Percentiles rank a stretch among this genome's conserved stretches.
Evolutionary conservation across 2,888 invertebrate genomes (phyloP).

Genomic region (Ennomos erosarius): DNA sequence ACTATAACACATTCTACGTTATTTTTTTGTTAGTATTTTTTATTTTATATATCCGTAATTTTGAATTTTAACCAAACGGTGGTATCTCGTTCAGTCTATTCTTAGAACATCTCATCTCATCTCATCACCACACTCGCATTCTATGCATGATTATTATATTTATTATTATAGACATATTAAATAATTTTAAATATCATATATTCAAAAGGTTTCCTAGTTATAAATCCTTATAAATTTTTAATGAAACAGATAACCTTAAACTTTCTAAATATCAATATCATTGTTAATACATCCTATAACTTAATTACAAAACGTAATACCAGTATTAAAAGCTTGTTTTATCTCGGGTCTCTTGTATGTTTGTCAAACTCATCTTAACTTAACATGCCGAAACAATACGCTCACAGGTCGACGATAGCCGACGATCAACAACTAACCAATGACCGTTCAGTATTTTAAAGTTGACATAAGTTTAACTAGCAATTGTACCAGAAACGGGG

Average conservation of each 20-base stretch:
- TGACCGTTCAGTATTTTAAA: too few species aligned
- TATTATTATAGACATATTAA: conserved; percentile 28
- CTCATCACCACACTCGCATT: conserved; percentile 34
- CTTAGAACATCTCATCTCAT: conserved; percentile 20
- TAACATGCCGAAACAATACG: too few species aligned
- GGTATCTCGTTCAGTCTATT: conserved; percentile 43
- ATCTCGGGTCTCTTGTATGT: background rate
- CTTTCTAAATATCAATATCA: conserved; percentile 5
- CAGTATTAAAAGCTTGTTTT: conserved; percentile 8
- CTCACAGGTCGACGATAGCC: too few species aligned
- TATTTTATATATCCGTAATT: conserved; percentile 8
- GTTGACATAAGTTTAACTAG: too few species aligned
- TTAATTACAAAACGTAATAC: conserved; percentile 13
- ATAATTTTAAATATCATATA: conserved; percentile 13
- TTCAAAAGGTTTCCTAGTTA: conserved; percentile 7
- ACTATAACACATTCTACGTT: background rate
- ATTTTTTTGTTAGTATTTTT: conserved; percentile 8
- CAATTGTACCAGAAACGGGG: too few species aligned
- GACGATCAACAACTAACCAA: too few species aligned
- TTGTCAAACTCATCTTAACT: too few species aligned
- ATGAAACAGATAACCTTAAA: conserved; percentile 1
- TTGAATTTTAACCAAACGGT: conserved; percentile 41
- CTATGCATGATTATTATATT: conserved; percentile 36
- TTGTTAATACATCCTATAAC: conserved; percentile 6
- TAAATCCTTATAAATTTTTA: conserved; percentile 7